Evolutionary conservation across 2,113 vertebrate genomes (phyloP).

Genomic region (Pseudopodoces humilis): DNA sequence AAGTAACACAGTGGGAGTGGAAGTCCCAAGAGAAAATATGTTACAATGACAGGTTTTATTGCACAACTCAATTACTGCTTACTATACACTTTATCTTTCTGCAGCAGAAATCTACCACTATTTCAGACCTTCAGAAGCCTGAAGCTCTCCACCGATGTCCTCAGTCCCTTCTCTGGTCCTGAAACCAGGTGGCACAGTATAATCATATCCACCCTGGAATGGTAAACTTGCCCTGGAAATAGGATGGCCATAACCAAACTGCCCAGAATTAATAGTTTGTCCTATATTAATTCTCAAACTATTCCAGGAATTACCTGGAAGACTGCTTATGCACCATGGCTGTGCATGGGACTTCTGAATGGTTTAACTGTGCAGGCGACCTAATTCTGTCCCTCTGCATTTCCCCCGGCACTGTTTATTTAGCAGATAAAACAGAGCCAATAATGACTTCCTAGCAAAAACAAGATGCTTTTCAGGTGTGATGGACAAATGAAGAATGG

Average conservation of each 20-base stretch:
- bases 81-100: neutral
- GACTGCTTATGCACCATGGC: neutral
- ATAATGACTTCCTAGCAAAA: neutral
- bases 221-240: neutral
- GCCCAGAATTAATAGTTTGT: neutral
- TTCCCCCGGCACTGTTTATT: neutral
- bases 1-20: neutral
- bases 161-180: neutral
- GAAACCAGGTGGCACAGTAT: neutral
- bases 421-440: neutral
- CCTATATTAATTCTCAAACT: neutral
- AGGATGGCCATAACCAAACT: neutral
- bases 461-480: neutral
- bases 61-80: neutral
- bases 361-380: neutral
- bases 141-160: neutral
- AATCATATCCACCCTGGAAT: neutral
- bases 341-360: neutral
- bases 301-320: neutral
- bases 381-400: neutral
- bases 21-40: neutral
- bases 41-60: slow-evolving; percentile 1
- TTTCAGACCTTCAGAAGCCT: neutral
- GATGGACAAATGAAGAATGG: neutral
- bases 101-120: neutral